Evolutionary conservation across 2,888 invertebrate species (phyloP), one percentile per base, ranked within the genome.

Genomic region (Cylindroiulus punctatus): DNA sequence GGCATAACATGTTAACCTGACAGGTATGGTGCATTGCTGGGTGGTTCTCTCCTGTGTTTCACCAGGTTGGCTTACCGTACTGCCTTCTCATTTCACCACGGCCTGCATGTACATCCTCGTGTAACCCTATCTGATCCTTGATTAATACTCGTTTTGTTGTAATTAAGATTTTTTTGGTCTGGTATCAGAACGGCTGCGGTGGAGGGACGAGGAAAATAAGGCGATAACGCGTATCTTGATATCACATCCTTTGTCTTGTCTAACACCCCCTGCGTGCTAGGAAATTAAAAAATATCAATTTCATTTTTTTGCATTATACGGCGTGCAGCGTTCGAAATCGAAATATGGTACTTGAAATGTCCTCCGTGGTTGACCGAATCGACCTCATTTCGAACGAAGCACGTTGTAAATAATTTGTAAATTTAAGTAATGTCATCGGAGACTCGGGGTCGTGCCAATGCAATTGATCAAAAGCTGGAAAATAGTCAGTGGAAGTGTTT

Each of bases 281-380:
- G 76, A 76, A 76, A 76, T 76, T 76, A 76, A 76, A 22, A 76
- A 76, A 76, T 76, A 22, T 76, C 76, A 26, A 76, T 76, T 76
- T 26, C 76, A 14, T 22, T 76, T 76, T 76, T 76, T 52, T 52
- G 1, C 19, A 52, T 52, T 52, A 52, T n/a, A 19, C 12, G 5
- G 10, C 22, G n/a, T 22, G 26, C 12, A 30, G 26, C 14, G 14
- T 14, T 22, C 76, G 76, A 76, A 30, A 76, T 30, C 76, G 76
- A 76, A 22, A 30, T 65, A 22, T 22, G 76, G 14, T 76, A 30
- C 8, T 14, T 2, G 76, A 17, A 26, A 76, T 76, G 76, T 76
- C 76, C 76, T 30, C 14, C 76, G 30, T 14, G 30, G 2, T 76
- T 30, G 76, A 76, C 76, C 76, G 30, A 12, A 76, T 30, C 30